Evolutionary conservation across 2,113 vertebrate species (phyloP).

Genomic region (Tympanuchus pallidicinctus): DNA sequence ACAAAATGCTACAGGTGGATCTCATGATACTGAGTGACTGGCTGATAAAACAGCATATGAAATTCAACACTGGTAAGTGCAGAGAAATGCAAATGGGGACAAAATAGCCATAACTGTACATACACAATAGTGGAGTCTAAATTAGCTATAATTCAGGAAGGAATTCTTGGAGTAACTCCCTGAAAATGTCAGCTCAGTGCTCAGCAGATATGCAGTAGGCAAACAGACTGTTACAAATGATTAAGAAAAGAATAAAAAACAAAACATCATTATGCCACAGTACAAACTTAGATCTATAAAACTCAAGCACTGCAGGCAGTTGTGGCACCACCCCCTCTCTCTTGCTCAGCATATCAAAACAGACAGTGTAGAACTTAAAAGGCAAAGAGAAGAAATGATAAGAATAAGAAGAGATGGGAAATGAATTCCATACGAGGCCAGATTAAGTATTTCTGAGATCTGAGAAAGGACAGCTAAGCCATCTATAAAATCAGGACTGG

Average conservation of each 20-base stretch:
- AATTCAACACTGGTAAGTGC: not conserved
- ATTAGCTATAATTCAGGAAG: not conserved
- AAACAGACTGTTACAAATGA: slow-evolving; percentile 21
- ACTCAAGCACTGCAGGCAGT: not conserved
- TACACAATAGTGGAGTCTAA: not conserved
- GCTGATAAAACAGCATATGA: not conserved
- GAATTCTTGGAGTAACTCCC: not conserved
- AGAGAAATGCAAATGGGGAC: not conserved
- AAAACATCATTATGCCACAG: not conserved
- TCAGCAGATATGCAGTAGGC: not conserved
- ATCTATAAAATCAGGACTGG: not conserved
- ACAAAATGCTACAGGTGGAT: not conserved
- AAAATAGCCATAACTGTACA: not conserved
- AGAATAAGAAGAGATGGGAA: slow-evolving; percentile 25
- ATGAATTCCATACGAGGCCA: not conserved
- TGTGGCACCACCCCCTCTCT: not conserved
- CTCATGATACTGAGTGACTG: not conserved
- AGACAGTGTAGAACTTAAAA: not conserved
- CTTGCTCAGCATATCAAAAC: not conserved
- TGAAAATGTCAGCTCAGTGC: not conserved
- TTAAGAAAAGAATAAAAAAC: not conserved
- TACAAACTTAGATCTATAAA: not conserved
- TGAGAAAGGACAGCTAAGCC: slow-evolving; percentile 11
- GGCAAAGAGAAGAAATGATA: not conserved
- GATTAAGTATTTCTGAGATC: not conserved